Percentiles rank a stretch among this genome's conserved stretches.
Evolutionary conservation across 2,888 invertebrate genomes (phyloP).

Genomic region (Lacanobia oleracea): DNA sequence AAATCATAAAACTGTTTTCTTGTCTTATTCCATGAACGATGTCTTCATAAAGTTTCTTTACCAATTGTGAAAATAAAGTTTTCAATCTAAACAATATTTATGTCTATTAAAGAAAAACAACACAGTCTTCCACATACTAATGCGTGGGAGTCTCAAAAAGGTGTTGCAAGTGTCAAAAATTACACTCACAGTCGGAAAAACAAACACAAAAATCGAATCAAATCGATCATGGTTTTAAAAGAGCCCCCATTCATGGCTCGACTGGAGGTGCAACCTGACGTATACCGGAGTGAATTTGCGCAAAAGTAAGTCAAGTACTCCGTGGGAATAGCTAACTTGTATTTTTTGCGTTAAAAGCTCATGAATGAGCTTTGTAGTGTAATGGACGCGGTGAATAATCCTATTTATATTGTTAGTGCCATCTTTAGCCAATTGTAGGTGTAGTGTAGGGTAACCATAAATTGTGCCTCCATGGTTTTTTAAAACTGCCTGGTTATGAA

Average conservation of each 20-base stretch:
- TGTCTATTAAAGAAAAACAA: neutral
- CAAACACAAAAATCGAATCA: slow-evolving; percentile 85
- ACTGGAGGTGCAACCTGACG: slow-evolving; percentile 75
- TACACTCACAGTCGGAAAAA: slow-evolving; percentile 75
- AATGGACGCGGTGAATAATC: slow-evolving; percentile 87
- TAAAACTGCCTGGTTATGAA: too few species aligned
- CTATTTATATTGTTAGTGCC: slow-evolving; percentile 83
- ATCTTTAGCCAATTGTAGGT: slow-evolving; percentile 68
- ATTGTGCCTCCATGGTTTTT: too few species aligned
- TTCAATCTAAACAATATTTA: neutral
- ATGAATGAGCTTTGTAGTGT: slow-evolving; percentile 85
- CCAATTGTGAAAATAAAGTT: neutral
- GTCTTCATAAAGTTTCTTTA: too few species aligned
- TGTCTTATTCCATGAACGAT: neutral
- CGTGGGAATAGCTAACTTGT: slow-evolving; percentile 80
- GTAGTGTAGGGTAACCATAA: slow-evolving; percentile 71
- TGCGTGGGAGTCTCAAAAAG: slow-evolving; percentile 82
- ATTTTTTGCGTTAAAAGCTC: slow-evolving; percentile 69
- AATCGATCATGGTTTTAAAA: slow-evolving; percentile 85
- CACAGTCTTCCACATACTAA: slow-evolving; percentile 34
- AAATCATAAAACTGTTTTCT: neutral
- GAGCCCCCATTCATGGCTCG: slow-evolving; percentile 70
- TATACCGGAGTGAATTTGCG: slow-evolving; percentile 76
- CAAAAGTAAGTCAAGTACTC: slow-evolving; percentile 75
- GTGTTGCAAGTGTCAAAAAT: slow-evolving; percentile 69